Evolutionary conservation across 2,113 vertebrate genomes (phyloP).

Genomic region (Camelus bactrianus): DNA sequence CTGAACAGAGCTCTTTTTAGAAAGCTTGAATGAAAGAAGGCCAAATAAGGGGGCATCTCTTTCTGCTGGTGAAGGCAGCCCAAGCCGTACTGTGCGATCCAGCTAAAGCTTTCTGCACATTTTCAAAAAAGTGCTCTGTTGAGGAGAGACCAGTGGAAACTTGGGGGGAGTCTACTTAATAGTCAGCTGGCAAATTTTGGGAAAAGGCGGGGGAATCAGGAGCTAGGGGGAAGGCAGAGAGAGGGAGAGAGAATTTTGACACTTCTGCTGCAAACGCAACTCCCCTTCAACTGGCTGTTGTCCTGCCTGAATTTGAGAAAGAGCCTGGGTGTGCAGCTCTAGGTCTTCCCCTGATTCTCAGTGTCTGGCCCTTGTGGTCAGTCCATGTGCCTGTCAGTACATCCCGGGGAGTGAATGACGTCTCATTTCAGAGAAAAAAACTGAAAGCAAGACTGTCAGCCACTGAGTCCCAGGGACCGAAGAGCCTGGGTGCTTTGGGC

Average conservation of each 20-base stretch:
- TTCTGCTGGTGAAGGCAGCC: neutral
- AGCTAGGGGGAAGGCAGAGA: too few relatives aligned
- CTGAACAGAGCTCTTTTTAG: neutral
- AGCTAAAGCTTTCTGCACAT: neutral
- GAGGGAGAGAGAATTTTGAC: neutral
- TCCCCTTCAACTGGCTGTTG: fast-evolving
- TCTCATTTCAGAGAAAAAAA: neutral
- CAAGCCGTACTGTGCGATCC: fast-evolving
- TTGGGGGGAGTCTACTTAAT: neutral
- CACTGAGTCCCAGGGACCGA: neutral
- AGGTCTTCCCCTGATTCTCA: neutral
- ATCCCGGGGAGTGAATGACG: fast-evolving
- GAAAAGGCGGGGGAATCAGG: neutral
- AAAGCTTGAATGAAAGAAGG: neutral
- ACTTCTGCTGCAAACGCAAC: neutral
- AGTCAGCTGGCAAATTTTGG: neutral
- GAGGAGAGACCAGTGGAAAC: neutral
- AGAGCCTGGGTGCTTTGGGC: neutral
- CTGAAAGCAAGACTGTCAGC: neutral
- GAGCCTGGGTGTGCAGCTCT: fast-evolving
- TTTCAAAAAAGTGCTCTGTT: neutral
- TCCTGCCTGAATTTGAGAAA: neutral
- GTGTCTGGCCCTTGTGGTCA: neutral
- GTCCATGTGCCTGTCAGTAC: fast-evolving
- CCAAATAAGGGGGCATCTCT: conserved; percentile 15